Conservation (phyloP, 2,888 invertebrate species). For the Corythucha ciliata region DNA sequence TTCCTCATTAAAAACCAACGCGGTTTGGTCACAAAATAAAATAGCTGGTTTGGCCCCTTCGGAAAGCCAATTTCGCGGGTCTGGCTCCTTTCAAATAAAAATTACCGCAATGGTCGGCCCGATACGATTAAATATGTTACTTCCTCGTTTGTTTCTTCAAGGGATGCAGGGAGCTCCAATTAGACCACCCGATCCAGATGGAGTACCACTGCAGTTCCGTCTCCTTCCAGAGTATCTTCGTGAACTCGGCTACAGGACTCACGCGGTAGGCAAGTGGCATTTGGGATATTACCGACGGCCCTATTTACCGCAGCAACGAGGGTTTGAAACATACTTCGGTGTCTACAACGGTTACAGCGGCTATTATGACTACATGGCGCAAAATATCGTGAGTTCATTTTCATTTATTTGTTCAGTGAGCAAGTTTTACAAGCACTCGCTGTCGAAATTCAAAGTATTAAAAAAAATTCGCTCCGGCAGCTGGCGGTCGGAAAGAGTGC, state of each 20-base stretch:
- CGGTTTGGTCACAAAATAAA: no score
- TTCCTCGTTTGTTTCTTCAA: conserved; percentile 35
- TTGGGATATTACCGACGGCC: conserved; percentile 65
- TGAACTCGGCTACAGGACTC: conserved; percentile 62
- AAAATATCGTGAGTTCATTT: conserved; percentile 43
- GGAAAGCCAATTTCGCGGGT: no score
- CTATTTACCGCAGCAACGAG: conserved; percentile 63
- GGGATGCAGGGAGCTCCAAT: conserved; percentile 66
- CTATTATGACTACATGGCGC: conserved; percentile 58
- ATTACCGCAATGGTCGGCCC: no score
- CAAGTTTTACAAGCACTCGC: no score
- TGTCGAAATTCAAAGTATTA: no score
- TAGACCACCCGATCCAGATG: conserved; percentile 57
- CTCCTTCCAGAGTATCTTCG: conserved; percentile 60
- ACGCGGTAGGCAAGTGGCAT: conserved; percentile 86
- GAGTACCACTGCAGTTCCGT: conserved; percentile 57
- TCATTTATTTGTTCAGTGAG: no score
- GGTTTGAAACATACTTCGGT: conserved; percentile 72
- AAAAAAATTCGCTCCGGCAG: no score
- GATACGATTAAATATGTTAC: no score
- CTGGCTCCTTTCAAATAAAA: no score
- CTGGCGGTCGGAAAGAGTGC: no score
- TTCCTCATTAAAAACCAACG: no score
- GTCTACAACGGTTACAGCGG: conserved; percentile 67
- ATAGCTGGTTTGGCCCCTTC: no score